These are phyloP conservation scores for Phycodurus eques DNA, from an alignment of 2,113 vertebrate genomes.

Conservation along the genomic window DNA sequence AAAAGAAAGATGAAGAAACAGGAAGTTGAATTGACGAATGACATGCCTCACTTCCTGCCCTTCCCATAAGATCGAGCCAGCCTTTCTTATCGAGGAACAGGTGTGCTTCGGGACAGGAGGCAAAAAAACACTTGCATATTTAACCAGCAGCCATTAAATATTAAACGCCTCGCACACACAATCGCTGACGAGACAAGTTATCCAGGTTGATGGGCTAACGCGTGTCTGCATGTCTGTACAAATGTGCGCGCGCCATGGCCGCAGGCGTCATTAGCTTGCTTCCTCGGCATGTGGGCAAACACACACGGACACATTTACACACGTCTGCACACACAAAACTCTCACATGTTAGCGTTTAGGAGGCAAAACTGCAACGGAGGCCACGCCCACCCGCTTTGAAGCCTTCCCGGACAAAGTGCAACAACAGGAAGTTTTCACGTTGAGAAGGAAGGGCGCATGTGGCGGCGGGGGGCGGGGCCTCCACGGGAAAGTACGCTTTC, in stretches of 20 bases:
- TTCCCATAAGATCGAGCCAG: constrained; percentile 16
- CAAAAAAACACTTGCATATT: constrained; percentile 74
- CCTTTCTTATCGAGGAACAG: constrained; percentile 57
- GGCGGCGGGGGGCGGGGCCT: too few relatives aligned
- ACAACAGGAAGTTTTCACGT: constrained; percentile 72
- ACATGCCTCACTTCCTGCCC: constrained; percentile 33
- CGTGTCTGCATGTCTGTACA: constrained; percentile 59
- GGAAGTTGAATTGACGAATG: constrained; percentile 48
- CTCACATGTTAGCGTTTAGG: constrained; percentile 69
- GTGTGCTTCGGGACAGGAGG: constrained; percentile 66
- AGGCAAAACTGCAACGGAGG: constrained; percentile 60
- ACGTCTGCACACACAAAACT: constrained; percentile 30
- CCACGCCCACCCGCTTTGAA: constrained; percentile 49
- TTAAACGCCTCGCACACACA: constrained; percentile 61
- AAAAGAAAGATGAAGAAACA: constrained; percentile 44
- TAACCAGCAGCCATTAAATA: constrained; percentile 70
- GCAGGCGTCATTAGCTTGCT: constrained; percentile 66
- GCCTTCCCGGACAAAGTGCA: constrained; percentile 60
- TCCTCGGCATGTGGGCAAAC: constrained; percentile 53
- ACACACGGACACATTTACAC: constrained; percentile 5
- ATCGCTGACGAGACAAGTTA: constrained; percentile 69
- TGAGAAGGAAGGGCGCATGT: constrained; percentile 47
- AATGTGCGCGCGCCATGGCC: constrained; percentile 29
- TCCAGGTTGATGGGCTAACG: constrained; percentile 72
- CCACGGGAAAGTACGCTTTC: too few relatives aligned